Evolutionary conservation across 2,888 invertebrate genomes (phyloP), one percentile per base, ranked within the genome.

Genomic region (Ecdyonurus torrentis): DNA sequence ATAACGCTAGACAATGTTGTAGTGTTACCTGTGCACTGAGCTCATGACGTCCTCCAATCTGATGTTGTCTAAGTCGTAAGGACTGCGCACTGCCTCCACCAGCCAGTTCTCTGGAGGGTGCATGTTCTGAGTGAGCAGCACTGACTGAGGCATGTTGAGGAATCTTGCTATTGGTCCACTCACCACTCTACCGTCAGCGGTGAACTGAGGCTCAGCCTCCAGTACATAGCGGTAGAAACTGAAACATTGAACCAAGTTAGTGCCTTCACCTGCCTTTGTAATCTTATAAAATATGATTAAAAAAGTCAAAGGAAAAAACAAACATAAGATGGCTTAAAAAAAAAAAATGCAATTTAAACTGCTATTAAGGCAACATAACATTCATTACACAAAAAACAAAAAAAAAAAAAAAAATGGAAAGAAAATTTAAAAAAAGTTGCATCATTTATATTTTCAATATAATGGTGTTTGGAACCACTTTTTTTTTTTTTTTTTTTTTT

Each of bases 61-160:
- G 65, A 99, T 97, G 72, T 99, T 99, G 74, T 99, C 99, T 69
- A 99, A 81, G 77, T 98, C 98, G 74, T 97, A 92, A 1, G 92
- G 89, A 2, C 95, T 91, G 68, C 86, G 82, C 61, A 95, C 90
- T 66, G 91, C 89, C 77, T 95, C 94, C 5, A 95, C 94, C 69
- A 96, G 81, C 96, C 96, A 97, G 76, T 94, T 94, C 74, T 96
- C 91, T 15, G 96, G 96, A 18, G 94, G 90, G 69, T 91, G 79
- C 75, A 92, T 82, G 71, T 87, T 88, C 72, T 93, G 85, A 0
- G 98, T 99, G 59, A 99, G 80, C 58, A 99, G 78, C 15, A 97
- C 91, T 67, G 92, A 91, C 67, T 89, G 86, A 2, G 98, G 98
- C 73, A 99, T 80, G 60, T 91, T 90, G 10, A 84, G 82, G 76